phyloP scores from a whole-genome alignment of 1,140 invertebrate genomes.

The Dufourea novaeangliae region DNA sequence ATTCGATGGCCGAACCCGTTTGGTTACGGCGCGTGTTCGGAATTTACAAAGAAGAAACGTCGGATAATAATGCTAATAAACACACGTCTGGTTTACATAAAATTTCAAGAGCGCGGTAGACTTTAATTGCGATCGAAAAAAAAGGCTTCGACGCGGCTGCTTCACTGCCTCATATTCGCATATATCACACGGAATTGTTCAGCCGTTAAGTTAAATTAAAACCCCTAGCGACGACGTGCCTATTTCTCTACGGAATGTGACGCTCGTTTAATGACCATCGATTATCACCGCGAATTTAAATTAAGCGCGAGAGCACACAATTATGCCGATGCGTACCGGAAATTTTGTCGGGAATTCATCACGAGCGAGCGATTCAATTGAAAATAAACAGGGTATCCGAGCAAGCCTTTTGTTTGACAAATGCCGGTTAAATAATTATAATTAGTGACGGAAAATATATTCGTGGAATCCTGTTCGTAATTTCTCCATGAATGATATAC shows the following conservation, averaged over 20 bases:
- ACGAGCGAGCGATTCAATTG: slow-evolving; percentile 52
- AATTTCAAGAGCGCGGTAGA: background rate
- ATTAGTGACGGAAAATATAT: slow-evolving; percentile 4
- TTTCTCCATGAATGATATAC: background rate
- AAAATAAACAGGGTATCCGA: slow-evolving; percentile 11
- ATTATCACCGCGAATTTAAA: slow-evolving; percentile 63
- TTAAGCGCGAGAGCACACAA: slow-evolving; percentile 53
- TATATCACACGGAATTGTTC: slow-evolving; percentile 24
- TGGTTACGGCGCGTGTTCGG: background rate
- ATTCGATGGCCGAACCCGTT: no score
- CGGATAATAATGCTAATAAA: background rate
- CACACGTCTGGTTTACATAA: background rate
- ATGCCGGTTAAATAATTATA: slow-evolving; percentile 36
- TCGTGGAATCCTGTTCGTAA: background rate
- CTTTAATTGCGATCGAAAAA: slow-evolving; percentile 8
- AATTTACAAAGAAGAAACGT: background rate
- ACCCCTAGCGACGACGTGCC: slow-evolving; percentile 44
- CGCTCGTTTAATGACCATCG: slow-evolving; percentile 58
- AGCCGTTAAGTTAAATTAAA: slow-evolving; percentile 61
- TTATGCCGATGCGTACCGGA: slow-evolving; percentile 44
- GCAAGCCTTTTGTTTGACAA: slow-evolving; percentile 22
- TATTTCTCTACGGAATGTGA: background rate
- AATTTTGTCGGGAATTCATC: slow-evolving; percentile 55
- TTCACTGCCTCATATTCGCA: slow-evolving; percentile 4
- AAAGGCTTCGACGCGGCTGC: slow-evolving; percentile 15